These are phyloP conservation scores for Pteronotus mesoamericanus DNA, from an alignment of 2,797 vertebrate species.

Conservation along the genomic window DNA sequence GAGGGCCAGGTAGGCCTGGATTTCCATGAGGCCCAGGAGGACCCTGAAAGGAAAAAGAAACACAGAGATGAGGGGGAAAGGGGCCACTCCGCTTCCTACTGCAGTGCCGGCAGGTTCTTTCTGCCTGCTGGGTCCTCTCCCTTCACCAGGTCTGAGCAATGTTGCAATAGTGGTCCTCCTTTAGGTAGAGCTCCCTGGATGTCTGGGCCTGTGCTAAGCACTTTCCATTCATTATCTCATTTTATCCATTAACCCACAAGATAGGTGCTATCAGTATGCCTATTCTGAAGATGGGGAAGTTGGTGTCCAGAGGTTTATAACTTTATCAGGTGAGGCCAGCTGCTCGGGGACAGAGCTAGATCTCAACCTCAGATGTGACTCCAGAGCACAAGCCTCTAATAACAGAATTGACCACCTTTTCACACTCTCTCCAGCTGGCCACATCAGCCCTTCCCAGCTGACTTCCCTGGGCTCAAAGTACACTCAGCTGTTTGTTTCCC, in stretches of 20 bases:
- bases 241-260: not conserved
- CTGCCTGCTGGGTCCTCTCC: accelerated
- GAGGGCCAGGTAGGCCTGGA: constrained; percentile 89
- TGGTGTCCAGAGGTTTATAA: not conserved
- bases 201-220: accelerated
- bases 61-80: not conserved
- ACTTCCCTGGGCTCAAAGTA: not conserved
- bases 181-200: accelerated
- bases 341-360: not conserved
- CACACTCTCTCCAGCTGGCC: too few species aligned
- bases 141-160: not conserved
- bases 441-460: not conserved
- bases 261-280: too few species aligned
- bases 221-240: not conserved
- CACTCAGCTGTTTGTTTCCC: not conserved
- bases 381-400: not conserved
- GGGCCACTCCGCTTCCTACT: too few species aligned
- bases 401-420: not conserved
- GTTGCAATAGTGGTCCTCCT: accelerated
- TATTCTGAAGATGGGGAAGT: not conserved
- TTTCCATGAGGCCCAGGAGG: constrained; percentile 94
- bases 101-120: not conserved
- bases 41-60: constrained; percentile 87
- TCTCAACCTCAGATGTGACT: not conserved
- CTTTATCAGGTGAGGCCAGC: not conserved